These are phyloP conservation scores for Epizoanthus scotinus DNA, from an alignment of 92 coral and sea anemone genomes.

Conservation along the genomic window DNA sequence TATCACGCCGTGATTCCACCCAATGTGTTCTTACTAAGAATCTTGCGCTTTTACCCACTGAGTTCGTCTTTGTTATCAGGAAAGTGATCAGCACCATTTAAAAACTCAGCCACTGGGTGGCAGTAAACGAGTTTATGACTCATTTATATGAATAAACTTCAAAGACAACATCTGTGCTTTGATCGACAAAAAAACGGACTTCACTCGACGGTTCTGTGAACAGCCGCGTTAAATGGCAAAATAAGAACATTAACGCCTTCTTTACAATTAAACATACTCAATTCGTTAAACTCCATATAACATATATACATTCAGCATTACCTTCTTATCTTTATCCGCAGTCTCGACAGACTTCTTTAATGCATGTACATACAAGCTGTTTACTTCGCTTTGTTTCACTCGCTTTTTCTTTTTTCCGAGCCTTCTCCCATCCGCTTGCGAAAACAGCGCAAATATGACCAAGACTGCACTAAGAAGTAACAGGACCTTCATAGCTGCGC, in stretches of 20 bases:
- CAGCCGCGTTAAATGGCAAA: background rate
- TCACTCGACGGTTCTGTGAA: no score
- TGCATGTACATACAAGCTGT: background rate
- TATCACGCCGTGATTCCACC: no score
- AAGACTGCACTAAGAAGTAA: background rate
- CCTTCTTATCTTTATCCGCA: background rate
- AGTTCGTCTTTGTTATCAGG: background rate
- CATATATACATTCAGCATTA: background rate
- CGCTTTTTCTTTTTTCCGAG: background rate
- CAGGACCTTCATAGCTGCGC: background rate
- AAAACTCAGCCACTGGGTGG: no score
- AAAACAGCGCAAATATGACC: background rate
- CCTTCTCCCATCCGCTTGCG: conserved; percentile 8
- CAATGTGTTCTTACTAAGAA: background rate
- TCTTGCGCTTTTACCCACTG: background rate
- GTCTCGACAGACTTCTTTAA: background rate
- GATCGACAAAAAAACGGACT: background rate
- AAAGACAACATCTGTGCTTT: background rate
- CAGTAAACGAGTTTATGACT: background rate
- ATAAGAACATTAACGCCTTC: background rate
- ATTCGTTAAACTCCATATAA: background rate
- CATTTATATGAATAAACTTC: background rate
- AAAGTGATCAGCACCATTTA: background rate
- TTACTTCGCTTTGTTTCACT: background rate
- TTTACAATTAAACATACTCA: background rate